A percentile compares a stretch with the other conserved stretches of the same genome.
Evolutionary conservation across 2,797 vertebrate genomes (phyloP).

Genomic region (Gymnothorax javanicus): DNA sequence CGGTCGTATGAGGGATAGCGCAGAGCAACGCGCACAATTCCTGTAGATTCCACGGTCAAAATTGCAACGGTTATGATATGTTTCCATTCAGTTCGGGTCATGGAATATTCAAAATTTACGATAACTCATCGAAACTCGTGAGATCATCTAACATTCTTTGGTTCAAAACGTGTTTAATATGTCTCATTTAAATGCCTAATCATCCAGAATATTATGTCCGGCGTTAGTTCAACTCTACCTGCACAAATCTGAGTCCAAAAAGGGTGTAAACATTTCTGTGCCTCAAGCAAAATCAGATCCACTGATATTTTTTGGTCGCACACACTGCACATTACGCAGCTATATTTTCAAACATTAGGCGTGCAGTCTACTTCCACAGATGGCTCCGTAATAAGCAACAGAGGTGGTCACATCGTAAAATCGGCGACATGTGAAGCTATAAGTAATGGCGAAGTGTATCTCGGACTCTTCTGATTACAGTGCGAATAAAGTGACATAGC

Average conservation of each 20-base stretch:
- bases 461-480: conserved; percentile 16
- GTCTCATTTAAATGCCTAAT: neutral
- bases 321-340: neutral
- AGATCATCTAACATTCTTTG: neutral
- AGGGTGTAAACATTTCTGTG: neutral
- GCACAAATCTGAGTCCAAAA: neutral
- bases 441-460: neutral
- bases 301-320: neutral
- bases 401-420: neutral
- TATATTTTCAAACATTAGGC: neutral
- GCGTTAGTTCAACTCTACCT: neutral
- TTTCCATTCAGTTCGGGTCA: neutral
- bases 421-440: neutral
- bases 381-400: neutral
- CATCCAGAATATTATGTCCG: neutral
- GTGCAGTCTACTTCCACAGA: neutral
- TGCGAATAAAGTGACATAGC: neutral
- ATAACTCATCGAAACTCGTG: neutral
- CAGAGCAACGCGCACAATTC: too few relatives aligned
- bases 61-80: neutral
- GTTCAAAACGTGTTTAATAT: neutral
- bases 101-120: neutral
- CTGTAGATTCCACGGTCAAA: neutral
- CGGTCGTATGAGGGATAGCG: too few relatives aligned
- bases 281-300: neutral